A percentile compares a stretch with the other conserved stretches of the same genome.
phyloP scores from a whole-genome alignment of 1,140 invertebrate species.

The Paraescarpia echinospica region DNA sequence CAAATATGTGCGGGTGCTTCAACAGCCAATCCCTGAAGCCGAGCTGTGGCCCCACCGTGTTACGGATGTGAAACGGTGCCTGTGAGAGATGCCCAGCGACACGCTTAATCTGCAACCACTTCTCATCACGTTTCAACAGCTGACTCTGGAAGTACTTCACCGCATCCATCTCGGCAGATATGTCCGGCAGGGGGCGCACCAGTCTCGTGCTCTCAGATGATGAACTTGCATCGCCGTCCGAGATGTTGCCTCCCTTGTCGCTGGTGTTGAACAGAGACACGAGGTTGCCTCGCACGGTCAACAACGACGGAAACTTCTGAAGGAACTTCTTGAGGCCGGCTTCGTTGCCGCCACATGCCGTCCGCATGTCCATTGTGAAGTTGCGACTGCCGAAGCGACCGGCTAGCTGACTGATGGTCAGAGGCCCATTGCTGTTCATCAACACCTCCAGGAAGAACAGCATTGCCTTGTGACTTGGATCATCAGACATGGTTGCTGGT shows the following conservation, averaged over 20 bases:
- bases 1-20: constrained; percentile 58
- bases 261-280: constrained; percentile 34
- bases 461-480: constrained; percentile 59
- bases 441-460: constrained; percentile 60
- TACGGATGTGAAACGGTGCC: constrained; percentile 53
- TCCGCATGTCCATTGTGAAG: constrained; percentile 59
- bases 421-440: constrained; percentile 56
- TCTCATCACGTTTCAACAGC: constrained; percentile 54
- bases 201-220: constrained; percentile 12
- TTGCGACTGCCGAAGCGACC: constrained; percentile 57
- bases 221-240: neutral
- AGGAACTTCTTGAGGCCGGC: constrained; percentile 58
- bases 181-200: constrained; percentile 42
- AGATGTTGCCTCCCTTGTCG: constrained; percentile 8
- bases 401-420: constrained; percentile 57
- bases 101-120: constrained; percentile 57
- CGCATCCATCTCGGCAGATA: constrained; percentile 57
- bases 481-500: constrained; percentile 35
- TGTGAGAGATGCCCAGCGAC: constrained; percentile 60
- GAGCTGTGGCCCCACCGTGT: constrained; percentile 58
- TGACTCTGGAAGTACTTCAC: constrained; percentile 58
- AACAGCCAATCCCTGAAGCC: constrained; percentile 56
- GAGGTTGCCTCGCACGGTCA: constrained; percentile 57
- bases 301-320: constrained; percentile 58
- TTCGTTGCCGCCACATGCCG: constrained; percentile 58